Conservation (phyloP, 2,113 vertebrate species). For the Microcebus lehilahytsara region DNA sequence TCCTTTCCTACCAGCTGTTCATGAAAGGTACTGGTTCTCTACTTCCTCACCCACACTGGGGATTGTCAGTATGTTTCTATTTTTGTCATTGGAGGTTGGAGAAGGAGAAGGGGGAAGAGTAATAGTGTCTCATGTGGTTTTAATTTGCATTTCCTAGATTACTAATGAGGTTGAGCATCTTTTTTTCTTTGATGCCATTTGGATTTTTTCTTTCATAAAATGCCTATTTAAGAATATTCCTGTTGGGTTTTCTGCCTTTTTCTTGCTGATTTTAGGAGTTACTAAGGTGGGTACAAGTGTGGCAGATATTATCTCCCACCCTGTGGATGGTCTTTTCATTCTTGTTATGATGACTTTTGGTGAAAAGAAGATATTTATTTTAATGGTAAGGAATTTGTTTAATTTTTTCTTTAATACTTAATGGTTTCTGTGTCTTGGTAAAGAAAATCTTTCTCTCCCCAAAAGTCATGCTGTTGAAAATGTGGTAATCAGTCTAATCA, state of each 20-base stretch:
- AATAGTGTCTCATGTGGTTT: neutral
- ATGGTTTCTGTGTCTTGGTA: neutral
- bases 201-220: slow-evolving; percentile 5
- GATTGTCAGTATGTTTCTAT: neutral
- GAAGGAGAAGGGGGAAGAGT: neutral
- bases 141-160: slow-evolving; percentile 30
- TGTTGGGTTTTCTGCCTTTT: neutral
- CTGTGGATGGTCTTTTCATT: neutral
- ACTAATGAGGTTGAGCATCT: neutral
- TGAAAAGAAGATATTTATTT: neutral
- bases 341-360: neutral
- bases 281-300: neutral
- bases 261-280: neutral
- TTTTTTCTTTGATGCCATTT: neutral
- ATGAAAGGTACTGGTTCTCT: neutral
- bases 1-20: neutral
- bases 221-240: neutral
- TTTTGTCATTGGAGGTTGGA: neutral
- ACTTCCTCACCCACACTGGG: neutral
- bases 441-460: neutral
- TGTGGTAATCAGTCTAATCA: neutral
- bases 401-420: neutral
- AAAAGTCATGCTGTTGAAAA: neutral
- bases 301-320: neutral
- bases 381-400: neutral